Base-by-base conservation (phyloP, 2,888 invertebrate genomes). In the Cephus nigrinus region DNA sequence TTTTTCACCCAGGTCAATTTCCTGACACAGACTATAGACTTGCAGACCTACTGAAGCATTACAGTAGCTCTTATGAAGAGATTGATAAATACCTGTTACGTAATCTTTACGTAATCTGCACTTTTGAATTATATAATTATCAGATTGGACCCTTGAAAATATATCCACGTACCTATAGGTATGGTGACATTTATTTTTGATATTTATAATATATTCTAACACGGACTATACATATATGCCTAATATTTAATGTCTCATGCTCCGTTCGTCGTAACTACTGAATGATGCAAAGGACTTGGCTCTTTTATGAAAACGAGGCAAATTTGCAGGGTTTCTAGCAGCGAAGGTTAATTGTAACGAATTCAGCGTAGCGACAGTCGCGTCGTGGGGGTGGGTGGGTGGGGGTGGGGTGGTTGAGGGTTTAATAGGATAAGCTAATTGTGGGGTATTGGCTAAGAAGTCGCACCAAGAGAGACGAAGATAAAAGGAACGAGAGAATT, bases 371-470 rank as follows among this genome's bases (percentile, higher is more conserved):
- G 87, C 81, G 84, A 84, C 87, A 71, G 84, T 55, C 55, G 55
- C 23, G 23, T 55, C 55, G 55, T 55, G 9, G 23, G 55, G 23
- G 55, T 55, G 55, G 55, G 55, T 40, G 40, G 40, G 4, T 40
- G 23, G 15, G 5, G 36, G 34, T 11, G 36, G 12, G 82, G 86
- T 86, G 84, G 87, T 84, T 86, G 87, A 33, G 78, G 87, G 88
- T 90, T 91, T 91, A 91, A 91, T 88, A 90, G 91, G 90, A 91
- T 91, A 91, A 91, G 91, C 90, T 91, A 91, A 91, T 91, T 91
- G 91, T 90, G 90, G 89, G 88, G 85, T 91, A 91, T 91, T 91
- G 91, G 91, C 89, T 90, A 89, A 91, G 91, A 90, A 90, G 89
- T 88, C 87, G 86, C 31, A 79, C 81, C 75, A 76, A 80, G 85